Base-by-base conservation (phyloP, 2,888 invertebrate genomes). In the Synanthedon myopaeformis region DNA sequence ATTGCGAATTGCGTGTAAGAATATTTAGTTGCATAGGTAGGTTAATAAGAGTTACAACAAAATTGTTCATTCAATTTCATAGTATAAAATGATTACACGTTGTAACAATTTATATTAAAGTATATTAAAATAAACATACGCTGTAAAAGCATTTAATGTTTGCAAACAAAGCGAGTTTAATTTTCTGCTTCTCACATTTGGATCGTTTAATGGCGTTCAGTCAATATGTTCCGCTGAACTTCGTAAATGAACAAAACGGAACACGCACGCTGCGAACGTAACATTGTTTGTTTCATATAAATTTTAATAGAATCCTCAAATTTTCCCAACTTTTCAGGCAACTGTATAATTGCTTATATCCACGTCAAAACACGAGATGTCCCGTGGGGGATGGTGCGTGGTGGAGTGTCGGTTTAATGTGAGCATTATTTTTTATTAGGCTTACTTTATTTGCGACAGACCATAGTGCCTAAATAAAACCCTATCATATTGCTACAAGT, bases 371-470 rank as follows among this genome's bases (percentile, higher is more conserved):
- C 57, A 58, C 58, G 41, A 62, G 56, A 58, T 57, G 57, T 63
- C 77, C 67, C 69, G 52, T 41, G 72, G 74, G 35, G 63, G 53
- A 53, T 51, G 60, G 55, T 62, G 19, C 42, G 41, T 13, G 52
- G 41, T 17, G 45, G 41, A 61, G 72, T 66, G 60, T 65, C 66
- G 61, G 66, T 72, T 77, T 76, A 72, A 74, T 74, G 72, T 69
- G 63, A 69, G 65, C 70, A 67, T 77, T 72, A 72, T 69, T 74
- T 78, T 79, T 80, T 79, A 78, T 76, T 71, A 67, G 60, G 60
- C 56, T 59, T 64, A 58, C 65, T 70, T 71, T 70, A 70, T 70
- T 69, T 56, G 57, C 12, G 14, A n/a, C 45, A 14, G 14, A 45
- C 11, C 35, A 35, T 35, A 10, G 35, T 35, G 35, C 35, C 35